Percentiles rank a stretch among this genome's conserved stretches.
phyloP scores from a whole-genome alignment of 1,140 invertebrate species.

The Sycophila sp. region DNA sequence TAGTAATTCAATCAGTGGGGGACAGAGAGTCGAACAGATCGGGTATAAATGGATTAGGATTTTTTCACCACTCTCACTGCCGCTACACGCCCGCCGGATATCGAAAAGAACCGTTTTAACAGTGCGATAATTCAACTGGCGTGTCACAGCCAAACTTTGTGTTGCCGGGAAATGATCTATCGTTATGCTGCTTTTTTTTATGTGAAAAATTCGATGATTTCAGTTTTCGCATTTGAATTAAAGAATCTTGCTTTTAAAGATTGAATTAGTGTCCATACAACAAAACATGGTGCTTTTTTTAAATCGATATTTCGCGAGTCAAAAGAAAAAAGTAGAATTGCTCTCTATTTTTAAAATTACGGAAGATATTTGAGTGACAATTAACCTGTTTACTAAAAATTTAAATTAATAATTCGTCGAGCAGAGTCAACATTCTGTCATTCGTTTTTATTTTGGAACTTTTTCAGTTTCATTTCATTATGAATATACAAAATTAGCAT shows the following conservation, averaged over 20 bases:
- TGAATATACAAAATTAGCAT: not conserved
- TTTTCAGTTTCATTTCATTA: not conserved
- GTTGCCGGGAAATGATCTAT: not conserved
- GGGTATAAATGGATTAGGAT: slow-evolving; percentile 29
- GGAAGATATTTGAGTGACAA: too few relatives aligned
- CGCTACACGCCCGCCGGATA: not conserved
- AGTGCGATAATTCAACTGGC: slow-evolving; percentile 10
- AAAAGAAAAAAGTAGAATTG: slow-evolving; percentile 24
- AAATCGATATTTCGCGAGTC: slow-evolving; percentile 20
- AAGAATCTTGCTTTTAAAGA: too few relatives aligned
- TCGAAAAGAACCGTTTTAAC: not conserved
- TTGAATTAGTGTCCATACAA: slow-evolving; percentile 24
- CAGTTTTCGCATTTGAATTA: too few relatives aligned
- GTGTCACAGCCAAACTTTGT: slow-evolving; percentile 18
- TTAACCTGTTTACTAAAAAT: too few relatives aligned
- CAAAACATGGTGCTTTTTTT: slow-evolving; percentile 22
- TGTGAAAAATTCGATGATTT: too few relatives aligned
- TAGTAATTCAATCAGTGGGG: slow-evolving; percentile 52
- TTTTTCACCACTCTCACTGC: not conserved
- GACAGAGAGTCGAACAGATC: slow-evolving; percentile 14
- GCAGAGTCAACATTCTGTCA: too few relatives aligned
- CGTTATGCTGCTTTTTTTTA: not conserved
- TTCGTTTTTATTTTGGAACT: too few relatives aligned
- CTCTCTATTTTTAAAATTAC: too few relatives aligned
- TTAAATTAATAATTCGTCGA: too few relatives aligned